These are phyloP conservation scores for Noctua comes DNA, from an alignment of 2,888 invertebrate genomes.

Conservation along the genomic window DNA sequence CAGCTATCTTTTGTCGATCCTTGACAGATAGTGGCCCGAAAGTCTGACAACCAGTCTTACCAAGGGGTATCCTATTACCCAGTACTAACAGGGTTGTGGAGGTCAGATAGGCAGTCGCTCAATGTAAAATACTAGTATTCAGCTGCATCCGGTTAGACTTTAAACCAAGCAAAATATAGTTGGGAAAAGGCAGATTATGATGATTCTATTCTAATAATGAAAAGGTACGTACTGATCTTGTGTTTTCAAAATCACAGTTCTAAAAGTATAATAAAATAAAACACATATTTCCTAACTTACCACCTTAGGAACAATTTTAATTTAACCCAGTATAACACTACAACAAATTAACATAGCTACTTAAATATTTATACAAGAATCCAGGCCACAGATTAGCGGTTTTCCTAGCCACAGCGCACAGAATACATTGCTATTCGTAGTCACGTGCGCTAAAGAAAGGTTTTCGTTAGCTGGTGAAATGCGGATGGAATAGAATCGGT, in stretches of 20 bases:
- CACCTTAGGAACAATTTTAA: constrained; percentile 19
- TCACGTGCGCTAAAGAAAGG: constrained; percentile 69
- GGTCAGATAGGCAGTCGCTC: too few relatives aligned
- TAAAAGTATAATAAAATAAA: not conserved
- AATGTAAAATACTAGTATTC: too few relatives aligned
- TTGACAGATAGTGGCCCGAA: too few relatives aligned
- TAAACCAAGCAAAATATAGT: too few relatives aligned
- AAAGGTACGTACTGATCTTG: not conserved
- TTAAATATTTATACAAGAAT: constrained; percentile 45
- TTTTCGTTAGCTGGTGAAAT: constrained; percentile 65
- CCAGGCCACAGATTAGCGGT: constrained; percentile 52
- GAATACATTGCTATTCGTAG: constrained; percentile 67
- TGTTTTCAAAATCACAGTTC: not conserved
- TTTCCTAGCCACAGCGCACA: constrained; percentile 54
- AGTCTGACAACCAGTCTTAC: too few relatives aligned
- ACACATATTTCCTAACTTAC: not conserved
- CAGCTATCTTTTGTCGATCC: too few relatives aligned
- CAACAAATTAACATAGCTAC: constrained; percentile 35
- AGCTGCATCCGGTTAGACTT: too few relatives aligned
- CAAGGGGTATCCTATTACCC: too few relatives aligned
- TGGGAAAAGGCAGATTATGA: too few relatives aligned
- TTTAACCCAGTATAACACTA: constrained; percentile 9
- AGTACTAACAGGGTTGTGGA: too few relatives aligned
- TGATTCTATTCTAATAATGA: not conserved
- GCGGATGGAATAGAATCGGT: constrained; percentile 65